Evolutionary conservation across 2,113 vertebrate genomes (phyloP).

Genomic region (Hippocampus guttulatus): DNA sequence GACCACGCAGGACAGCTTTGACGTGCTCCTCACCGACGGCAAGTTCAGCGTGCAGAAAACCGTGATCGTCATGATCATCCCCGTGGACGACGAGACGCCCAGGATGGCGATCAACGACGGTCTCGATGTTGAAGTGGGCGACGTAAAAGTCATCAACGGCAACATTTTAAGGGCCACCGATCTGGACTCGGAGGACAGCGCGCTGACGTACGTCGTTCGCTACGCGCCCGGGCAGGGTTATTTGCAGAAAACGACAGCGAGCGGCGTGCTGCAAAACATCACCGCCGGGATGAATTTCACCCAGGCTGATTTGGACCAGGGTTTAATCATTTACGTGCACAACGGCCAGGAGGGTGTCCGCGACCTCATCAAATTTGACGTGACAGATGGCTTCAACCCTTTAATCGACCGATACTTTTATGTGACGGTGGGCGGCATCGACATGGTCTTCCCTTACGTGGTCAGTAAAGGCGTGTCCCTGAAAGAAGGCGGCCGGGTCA

Average conservation of each 20-base stretch:
- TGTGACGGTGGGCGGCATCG: conserved; percentile 83
- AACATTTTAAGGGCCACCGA: conserved; percentile 88
- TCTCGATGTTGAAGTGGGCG: conserved; percentile 86
- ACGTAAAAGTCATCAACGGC: conserved; percentile 79
- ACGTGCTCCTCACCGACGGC: conserved; percentile 84
- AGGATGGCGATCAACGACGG: conserved; percentile 92
- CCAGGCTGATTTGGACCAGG: conserved; percentile 86
- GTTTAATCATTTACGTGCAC: conserved; percentile 81
- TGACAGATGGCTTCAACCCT: conserved; percentile 89
- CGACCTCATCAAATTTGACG: conserved; percentile 94
- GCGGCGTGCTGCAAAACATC: conserved; percentile 78
- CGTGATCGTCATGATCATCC: conserved; percentile 81
- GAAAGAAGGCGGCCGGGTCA: conserved; percentile 89
- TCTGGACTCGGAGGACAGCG: conserved; percentile 88
- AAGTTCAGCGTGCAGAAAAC: conserved; percentile 78
- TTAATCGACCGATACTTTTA: conserved; percentile 96
- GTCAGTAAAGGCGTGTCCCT: conserved; percentile 91
- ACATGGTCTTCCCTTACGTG: conserved; percentile 90
- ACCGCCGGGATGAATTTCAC: conserved; percentile 92
- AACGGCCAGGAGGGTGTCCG: conserved; percentile 84
- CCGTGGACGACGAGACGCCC: conserved; percentile 93
- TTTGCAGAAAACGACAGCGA: conserved; percentile 73
- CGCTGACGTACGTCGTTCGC: conserved; percentile 80
- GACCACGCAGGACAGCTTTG: conserved; percentile 85
- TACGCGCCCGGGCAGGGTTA: conserved; percentile 84